Evolutionary conservation across 2,888 invertebrate genomes (phyloP), one percentile per base, ranked within the genome.

Genomic region (Drosophila kambysellisi): DNA sequence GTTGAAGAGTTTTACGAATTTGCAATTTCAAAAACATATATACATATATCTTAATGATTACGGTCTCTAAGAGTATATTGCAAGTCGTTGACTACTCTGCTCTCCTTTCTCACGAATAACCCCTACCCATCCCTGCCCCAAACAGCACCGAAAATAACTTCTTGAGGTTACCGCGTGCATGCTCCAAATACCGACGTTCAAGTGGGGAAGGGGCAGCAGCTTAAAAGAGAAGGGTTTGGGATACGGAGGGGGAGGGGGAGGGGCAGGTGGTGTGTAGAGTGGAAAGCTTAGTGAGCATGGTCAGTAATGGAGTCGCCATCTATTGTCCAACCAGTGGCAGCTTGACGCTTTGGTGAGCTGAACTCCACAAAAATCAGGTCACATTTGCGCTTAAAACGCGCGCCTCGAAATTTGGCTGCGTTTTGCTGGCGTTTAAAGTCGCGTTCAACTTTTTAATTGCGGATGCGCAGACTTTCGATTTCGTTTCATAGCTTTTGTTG

Each of bases 401-500:
- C 78, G 74, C 62, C 65, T 73, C 76, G 25, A 76, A 77, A 69
- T 78, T 79, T 79, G 62, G 60, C 65, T 62, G 79, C 76, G 76
- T 76, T 80, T 79, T 80, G 76, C 66, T 64, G 60, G 64, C 77
- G 70, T 61, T 79, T 79, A 73, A 70, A 79, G 79, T 74, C 78
- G 79, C 81, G 74, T 51, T 78, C 74, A 70, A 70, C 60, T 70
- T 77, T 87, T 85, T 89, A 85, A 85, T 85, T 89, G 85, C 85
- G 85, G 85, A 85, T 85, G 89, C 85, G 89, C 77, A 82, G 89
- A 85, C 89, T 85, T 89, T 85, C 85, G 88, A 89, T 85, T 85
- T 85, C 79, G 69, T 89, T 84, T 83, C 74, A 74, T 56, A 66
- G 41, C 25, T 53, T n/a, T 64, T 41, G 33, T 7, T 54, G 41